phyloP scores from a whole-genome alignment of 2,113 vertebrate species.

The Archocentrus centrarchus region DNA sequence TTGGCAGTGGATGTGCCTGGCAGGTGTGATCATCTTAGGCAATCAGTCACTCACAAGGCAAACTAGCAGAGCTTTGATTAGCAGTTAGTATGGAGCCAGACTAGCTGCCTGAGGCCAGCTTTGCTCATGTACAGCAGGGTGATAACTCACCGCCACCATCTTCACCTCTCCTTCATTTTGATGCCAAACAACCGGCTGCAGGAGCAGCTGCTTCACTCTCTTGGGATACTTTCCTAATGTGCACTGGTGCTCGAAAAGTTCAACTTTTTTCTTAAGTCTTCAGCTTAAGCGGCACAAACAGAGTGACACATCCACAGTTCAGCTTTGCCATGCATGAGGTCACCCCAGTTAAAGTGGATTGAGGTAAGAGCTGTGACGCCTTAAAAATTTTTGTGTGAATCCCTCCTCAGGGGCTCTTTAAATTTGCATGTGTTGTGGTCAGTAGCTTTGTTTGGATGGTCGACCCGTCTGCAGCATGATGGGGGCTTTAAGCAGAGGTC shows the following conservation, averaged over 20 bases:
- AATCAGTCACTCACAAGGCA: not conserved
- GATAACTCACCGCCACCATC: not conserved
- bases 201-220: not conserved
- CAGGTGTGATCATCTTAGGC: not conserved
- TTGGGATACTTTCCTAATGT: not conserved
- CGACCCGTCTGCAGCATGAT: not conserved
- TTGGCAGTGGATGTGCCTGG: not conserved
- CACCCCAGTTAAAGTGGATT: not conserved
- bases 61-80: not conserved
- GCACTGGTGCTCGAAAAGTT: too few species aligned
- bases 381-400: not conserved
- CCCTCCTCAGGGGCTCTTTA: not conserved
- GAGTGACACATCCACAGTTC: not conserved
- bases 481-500: not conserved
- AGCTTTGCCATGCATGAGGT: rapidly evolving
- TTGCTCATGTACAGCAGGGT: not conserved
- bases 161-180: not conserved
- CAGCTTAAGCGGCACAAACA: not conserved
- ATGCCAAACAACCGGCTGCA: not conserved
- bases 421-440: too few species aligned
- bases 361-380: not conserved
- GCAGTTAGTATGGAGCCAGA: not conserved
- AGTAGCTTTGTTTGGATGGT: not conserved
- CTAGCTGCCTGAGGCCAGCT: not conserved
- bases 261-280: rapidly evolving